Conservation (phyloP, 2,888 invertebrate species). For the Pterostichus madidus region DNA sequence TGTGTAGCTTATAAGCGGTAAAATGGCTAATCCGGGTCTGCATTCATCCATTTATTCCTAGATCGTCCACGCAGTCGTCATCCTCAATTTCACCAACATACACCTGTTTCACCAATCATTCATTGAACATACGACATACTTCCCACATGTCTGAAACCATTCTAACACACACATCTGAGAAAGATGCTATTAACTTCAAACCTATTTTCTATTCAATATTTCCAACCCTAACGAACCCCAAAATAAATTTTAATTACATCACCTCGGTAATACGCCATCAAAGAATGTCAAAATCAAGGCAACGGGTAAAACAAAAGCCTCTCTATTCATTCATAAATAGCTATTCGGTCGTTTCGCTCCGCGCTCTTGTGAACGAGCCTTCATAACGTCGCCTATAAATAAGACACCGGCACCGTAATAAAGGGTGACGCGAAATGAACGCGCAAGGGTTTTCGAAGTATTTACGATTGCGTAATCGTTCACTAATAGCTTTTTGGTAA, state of each 20-base stretch:
- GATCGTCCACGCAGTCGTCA: too few relatives aligned
- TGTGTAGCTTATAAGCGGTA: too few relatives aligned
- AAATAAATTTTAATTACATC: conserved; percentile 2
- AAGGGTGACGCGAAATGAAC: conserved; percentile 37
- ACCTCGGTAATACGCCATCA: not conserved
- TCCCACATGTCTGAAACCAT: too few relatives aligned
- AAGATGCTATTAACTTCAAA: too few relatives aligned
- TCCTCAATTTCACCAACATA: too few relatives aligned
- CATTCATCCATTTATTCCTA: too few relatives aligned
- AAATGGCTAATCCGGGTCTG: too few relatives aligned
- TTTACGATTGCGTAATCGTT: conserved; percentile 50
- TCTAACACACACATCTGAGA: too few relatives aligned
- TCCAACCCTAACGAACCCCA: not conserved
- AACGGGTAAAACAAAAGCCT: not conserved
- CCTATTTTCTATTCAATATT: too few relatives aligned
- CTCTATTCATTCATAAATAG: conserved; percentile 2
- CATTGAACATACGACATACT: too few relatives aligned
- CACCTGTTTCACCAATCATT: too few relatives aligned
- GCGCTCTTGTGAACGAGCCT: not conserved
- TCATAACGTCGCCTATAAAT: conserved; percentile 23
- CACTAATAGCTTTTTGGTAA: conserved; percentile 47
- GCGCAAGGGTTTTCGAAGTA: not conserved
- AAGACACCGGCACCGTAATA: conserved; percentile 27
- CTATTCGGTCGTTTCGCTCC: not conserved
- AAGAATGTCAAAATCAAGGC: not conserved